Evolutionary conservation across 2,797 vertebrate genomes (phyloP).

Genomic region (Semotilus atromaculatus): DNA sequence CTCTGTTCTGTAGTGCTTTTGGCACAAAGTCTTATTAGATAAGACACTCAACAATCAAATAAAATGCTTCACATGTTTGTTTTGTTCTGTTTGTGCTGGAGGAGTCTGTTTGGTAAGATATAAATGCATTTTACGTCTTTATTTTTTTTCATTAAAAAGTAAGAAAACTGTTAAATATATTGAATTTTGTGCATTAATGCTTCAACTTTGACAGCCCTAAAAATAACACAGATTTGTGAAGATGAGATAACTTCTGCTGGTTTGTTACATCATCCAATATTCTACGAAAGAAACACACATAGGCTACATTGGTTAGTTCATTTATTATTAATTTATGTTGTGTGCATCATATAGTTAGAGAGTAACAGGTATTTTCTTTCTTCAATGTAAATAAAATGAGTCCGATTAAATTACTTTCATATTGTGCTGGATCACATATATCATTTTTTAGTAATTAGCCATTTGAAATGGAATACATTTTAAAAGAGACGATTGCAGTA

Average conservation of each 20-base stretch:
- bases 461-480: no score
- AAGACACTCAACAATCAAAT: not conserved
- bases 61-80: not conserved
- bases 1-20: not conserved
- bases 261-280: not conserved
- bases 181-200: no score
- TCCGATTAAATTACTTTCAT: no score
- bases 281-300: not conserved
- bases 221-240: not conserved
- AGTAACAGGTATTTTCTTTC: no score
- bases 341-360: not conserved
- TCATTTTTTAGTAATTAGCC: no score
- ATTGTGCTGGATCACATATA: no score
- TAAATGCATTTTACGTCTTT: no score
- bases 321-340: not conserved
- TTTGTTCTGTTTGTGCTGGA: not conserved
- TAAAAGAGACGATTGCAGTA: no score
- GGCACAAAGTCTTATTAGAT: not conserved
- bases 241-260: not conserved
- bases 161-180: no score
- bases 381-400: no score
- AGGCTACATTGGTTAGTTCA: not conserved
- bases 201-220: no score
- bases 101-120: not conserved
- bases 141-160: not conserved